These are phyloP conservation scores for Drosophila oshimai DNA, from an alignment of 1,140 invertebrate species.

Conservation along the genomic window DNA sequence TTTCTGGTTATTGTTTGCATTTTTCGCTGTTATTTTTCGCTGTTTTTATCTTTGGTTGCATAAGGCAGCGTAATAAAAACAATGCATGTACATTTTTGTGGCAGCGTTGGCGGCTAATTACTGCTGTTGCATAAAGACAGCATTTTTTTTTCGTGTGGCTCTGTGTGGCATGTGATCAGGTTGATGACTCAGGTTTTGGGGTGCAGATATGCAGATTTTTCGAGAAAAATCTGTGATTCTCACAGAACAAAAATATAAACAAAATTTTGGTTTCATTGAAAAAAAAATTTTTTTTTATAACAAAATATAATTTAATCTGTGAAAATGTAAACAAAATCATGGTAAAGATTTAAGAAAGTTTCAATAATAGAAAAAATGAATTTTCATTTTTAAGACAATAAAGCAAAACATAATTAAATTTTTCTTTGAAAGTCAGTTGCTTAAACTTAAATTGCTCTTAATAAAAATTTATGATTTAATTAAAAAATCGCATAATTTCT, in stretches of 20 bases:
- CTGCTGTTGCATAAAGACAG: slow-evolving; percentile 40
- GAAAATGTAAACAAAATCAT: too few species aligned
- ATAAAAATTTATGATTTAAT: too few species aligned
- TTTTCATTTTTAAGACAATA: too few species aligned
- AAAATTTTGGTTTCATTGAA: too few species aligned
- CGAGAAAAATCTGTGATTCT: not conserved
- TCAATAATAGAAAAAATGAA: too few species aligned
- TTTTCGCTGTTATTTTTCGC: slow-evolving; percentile 23
- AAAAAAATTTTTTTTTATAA: too few species aligned
- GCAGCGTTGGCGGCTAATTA: slow-evolving; percentile 53
- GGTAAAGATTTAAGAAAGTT: not conserved
- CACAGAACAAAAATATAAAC: too few species aligned
- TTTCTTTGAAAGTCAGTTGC: too few species aligned
- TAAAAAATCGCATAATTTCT: too few species aligned
- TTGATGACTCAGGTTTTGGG: not conserved
- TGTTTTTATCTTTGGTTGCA: slow-evolving; percentile 45
- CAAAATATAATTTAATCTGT: too few species aligned
- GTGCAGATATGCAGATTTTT: not conserved
- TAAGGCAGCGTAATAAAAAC: slow-evolving; percentile 52
- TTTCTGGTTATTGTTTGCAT: slow-evolving; percentile 75
- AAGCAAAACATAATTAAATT: too few species aligned
- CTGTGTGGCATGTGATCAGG: not conserved
- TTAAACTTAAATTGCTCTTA: too few species aligned
- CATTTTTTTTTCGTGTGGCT: not conserved
- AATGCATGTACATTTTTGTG: slow-evolving; percentile 60